Evolutionary conservation across 2,113 vertebrate genomes (phyloP).

Genomic region (Centrocercus urophasianus): DNA sequence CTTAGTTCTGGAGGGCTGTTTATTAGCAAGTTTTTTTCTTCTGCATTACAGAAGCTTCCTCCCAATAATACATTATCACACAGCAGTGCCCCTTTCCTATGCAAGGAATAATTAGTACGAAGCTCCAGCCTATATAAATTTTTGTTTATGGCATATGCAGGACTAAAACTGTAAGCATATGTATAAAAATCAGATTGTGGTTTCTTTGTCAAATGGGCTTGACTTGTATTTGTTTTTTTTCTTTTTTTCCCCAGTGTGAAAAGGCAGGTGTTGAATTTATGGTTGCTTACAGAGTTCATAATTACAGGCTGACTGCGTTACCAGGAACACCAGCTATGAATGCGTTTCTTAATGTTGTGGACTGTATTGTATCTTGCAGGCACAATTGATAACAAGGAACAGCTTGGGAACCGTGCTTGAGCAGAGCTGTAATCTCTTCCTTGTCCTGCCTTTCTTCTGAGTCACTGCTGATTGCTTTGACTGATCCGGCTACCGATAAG

Average conservation of each 20-base stretch:
- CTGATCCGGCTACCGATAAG: not conserved
- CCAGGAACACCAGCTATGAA: not conserved
- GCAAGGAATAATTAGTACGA: not conserved
- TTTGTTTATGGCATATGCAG: not conserved
- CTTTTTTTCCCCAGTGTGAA: not conserved
- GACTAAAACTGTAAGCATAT: not conserved
- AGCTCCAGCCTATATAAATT: not conserved
- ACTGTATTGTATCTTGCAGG: rapidly evolving
- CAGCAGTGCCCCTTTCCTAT: not conserved
- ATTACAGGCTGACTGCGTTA: not conserved
- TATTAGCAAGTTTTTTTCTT: not conserved
- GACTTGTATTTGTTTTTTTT: not conserved
- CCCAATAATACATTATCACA: not conserved
- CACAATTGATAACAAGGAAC: not conserved
- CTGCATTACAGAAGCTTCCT: not conserved
- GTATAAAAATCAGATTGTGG: not conserved
- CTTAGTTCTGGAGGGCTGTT: not conserved
- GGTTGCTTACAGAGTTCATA: not conserved
- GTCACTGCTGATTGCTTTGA: not conserved
- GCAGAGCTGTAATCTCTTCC: not conserved
- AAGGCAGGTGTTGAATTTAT: not conserved
- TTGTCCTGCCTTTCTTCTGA: not conserved
- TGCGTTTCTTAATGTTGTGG: not conserved
- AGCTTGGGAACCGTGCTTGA: not conserved
- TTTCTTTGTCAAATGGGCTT: not conserved